Conservation (phyloP, 2,797 vertebrate species). For the Peromyscus nudipes region DNA sequence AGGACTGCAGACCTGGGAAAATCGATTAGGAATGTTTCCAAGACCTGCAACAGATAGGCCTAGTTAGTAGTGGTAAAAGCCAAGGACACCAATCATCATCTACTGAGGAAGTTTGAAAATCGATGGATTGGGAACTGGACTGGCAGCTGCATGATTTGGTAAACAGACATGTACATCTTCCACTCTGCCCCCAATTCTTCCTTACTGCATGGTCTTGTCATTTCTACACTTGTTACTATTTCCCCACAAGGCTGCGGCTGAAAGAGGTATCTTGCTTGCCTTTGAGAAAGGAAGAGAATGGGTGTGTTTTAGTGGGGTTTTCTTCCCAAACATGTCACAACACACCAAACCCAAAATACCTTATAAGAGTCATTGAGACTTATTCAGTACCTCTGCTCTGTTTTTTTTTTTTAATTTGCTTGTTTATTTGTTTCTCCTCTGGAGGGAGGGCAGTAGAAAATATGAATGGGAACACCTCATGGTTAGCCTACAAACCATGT, state of each 20-base stretch:
- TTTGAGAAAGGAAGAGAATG: neutral
- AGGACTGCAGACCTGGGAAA: neutral
- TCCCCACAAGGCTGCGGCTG: neutral
- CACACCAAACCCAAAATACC: neutral
- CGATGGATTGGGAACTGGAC: neutral
- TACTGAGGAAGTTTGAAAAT: neutral
- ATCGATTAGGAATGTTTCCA: neutral
- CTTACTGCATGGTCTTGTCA: no score
- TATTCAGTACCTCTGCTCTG: neutral
- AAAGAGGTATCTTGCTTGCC: neutral
- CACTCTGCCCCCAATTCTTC: neutral
- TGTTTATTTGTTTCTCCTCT: neutral
- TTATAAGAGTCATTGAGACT: neutral
- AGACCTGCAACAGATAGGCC: neutral
- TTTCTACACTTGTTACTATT: neutral
- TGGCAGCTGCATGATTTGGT: neutral
- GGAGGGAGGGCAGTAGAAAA: neutral
- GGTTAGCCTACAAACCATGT: neutral
- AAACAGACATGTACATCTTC: neutral
- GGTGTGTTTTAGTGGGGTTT: neutral
- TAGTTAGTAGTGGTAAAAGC: neutral
- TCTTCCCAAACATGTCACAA: neutral
- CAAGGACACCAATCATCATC: no score
- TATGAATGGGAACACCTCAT: neutral
- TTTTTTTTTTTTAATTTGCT: neutral